Conservation (phyloP, 1,140 invertebrate genomes). For the Drosophila ananassae region DNA sequence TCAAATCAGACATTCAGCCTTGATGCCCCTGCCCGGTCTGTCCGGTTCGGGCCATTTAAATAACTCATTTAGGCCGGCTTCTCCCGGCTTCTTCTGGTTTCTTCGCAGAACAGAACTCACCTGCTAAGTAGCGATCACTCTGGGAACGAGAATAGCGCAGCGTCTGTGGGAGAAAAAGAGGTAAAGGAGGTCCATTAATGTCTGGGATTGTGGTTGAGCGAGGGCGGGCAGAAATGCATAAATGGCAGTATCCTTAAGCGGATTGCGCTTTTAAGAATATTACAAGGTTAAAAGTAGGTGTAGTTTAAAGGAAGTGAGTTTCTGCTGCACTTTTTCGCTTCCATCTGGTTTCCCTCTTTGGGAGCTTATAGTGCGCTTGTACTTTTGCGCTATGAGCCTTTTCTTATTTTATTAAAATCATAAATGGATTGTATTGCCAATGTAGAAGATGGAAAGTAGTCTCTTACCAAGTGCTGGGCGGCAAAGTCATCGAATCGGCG, state of each 20-base stretch:
- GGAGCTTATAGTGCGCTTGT: no score
- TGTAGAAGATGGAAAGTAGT: neutral
- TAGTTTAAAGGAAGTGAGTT: neutral
- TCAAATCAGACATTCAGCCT: conserved; percentile 66
- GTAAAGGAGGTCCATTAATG: conserved; percentile 53
- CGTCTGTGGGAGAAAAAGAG: conserved; percentile 57
- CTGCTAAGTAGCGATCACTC: conserved; percentile 86
- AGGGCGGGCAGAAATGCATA: conserved; percentile 17
- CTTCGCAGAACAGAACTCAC: conserved; percentile 79
- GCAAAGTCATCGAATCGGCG: conserved; percentile 73
- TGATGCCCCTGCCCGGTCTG: conserved; percentile 18
- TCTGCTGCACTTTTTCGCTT: neutral
- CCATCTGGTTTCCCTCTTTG: no score
- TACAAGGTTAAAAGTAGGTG: conserved; percentile 5
- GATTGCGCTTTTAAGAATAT: conserved; percentile 18
- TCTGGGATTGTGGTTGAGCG: conserved; percentile 58
- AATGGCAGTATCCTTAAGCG: conserved; percentile 25
- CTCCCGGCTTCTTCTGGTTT: conserved; percentile 13
- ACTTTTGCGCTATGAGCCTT: no score
- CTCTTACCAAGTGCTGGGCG: conserved; percentile 78
- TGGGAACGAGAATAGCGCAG: conserved; percentile 85
- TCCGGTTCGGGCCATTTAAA: conserved; percentile 65
- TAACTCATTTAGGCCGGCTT: conserved; percentile 72
- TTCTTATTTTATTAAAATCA: no score
- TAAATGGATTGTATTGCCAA: no score